Percentiles rank a stretch among this genome's conserved stretches.
These are phyloP conservation scores for Harpagifer antarcticus DNA, from an alignment of 2,797 vertebrate species.

Conservation along the genomic window DNA sequence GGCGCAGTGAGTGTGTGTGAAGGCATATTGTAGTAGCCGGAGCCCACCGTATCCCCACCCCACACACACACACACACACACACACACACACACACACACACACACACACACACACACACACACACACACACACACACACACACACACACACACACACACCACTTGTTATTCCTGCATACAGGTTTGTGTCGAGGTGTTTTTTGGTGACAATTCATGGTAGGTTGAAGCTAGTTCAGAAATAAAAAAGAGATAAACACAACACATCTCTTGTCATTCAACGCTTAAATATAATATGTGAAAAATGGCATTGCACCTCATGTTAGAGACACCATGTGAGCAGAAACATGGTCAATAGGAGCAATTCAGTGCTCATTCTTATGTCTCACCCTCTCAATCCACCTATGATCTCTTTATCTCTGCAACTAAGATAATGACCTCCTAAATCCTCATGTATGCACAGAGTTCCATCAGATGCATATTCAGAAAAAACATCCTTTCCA, in stretches of 20 bases:
- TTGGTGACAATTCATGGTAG: neutral
- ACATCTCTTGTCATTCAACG: neutral
- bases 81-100: neutral
- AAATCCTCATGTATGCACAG: constrained; percentile 43
- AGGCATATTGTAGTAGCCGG: constrained; percentile 60
- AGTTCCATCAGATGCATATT: constrained; percentile 24
- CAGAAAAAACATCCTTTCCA: constrained; percentile 35
- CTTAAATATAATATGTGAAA: neutral
- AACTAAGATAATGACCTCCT: constrained; percentile 41
- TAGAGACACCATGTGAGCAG: neutral
- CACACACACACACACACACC: constrained; percentile 16
- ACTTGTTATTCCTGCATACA: constrained; percentile 47
- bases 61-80: neutral
- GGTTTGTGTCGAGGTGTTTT: constrained; percentile 19
- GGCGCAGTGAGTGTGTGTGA: constrained; percentile 65
- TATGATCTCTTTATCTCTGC: constrained; percentile 53
- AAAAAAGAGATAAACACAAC: neutral
- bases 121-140: too few species aligned
- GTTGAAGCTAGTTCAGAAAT: neutral
- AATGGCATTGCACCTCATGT: neutral
- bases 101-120: too few species aligned
- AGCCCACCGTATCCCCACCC: constrained; percentile 55
- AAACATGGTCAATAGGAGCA: constrained; percentile 13
- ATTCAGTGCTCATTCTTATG: neutral
- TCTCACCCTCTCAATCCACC: constrained; percentile 40